Evolutionary conservation across 2,113 vertebrate genomes (phyloP).

Genomic region (Microcebus tavaratra): DNA sequence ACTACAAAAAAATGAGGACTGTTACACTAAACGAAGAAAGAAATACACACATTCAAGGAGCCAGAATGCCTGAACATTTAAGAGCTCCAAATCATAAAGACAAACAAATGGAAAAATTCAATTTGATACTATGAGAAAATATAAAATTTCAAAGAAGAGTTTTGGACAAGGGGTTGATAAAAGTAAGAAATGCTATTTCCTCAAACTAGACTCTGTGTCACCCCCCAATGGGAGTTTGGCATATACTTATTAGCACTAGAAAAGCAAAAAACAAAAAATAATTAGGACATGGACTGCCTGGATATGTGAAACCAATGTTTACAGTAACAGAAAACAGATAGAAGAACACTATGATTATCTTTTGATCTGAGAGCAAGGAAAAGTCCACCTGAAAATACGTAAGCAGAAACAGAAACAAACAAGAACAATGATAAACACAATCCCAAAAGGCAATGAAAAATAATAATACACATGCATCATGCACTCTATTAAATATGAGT

Average conservation of each 20-base stretch:
- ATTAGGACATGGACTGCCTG: fast-evolving
- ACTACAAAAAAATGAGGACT: neutral
- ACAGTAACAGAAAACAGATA: neutral
- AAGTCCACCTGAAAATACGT: neutral
- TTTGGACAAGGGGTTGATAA: neutral
- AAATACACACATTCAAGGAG: neutral
- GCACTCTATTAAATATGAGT: neutral
- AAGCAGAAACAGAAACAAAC: neutral
- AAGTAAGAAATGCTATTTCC: neutral
- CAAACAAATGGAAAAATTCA: neutral
- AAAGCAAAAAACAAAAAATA: neutral
- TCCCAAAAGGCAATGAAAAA: neutral
- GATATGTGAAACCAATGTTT: neutral
- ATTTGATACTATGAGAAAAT: neutral
- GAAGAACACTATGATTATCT: neutral
- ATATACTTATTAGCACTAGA: neutral
- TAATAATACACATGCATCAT: neutral
- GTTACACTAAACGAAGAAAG: neutral
- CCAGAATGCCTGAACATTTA: neutral
- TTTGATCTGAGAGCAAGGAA: neutral
- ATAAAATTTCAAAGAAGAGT: neutral
- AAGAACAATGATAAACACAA: neutral
- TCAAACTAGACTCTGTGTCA: neutral
- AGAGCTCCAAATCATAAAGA: neutral
- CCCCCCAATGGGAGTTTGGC: neutral